Conservation (phyloP, 2,797 vertebrate species). For the Salmo trutta region DNA sequence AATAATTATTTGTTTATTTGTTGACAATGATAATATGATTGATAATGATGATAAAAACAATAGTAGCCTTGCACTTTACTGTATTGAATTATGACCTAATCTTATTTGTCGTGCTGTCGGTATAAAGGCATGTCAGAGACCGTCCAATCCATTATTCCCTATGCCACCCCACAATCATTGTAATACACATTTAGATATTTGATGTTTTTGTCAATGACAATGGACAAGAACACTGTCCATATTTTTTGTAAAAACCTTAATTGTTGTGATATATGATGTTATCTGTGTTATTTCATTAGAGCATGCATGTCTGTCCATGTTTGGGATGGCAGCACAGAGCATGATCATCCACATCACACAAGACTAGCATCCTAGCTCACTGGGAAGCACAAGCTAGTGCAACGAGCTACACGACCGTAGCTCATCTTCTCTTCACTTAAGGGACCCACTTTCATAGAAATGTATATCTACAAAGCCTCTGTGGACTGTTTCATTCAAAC, state of each 20-base stretch:
- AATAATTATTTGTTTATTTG: slow-evolving; percentile 45
- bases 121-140: slow-evolving; percentile 43
- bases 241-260: neutral
- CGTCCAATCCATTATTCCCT: slow-evolving; percentile 26
- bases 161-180: slow-evolving; percentile 3
- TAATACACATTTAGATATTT: neutral
- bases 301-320: neutral
- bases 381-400: slow-evolving; percentile 27
- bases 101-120: slow-evolving; percentile 63
- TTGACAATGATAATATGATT: slow-evolving; percentile 34
- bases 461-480: neutral
- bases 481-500: slow-evolving; percentile 5
- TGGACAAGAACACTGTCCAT: neutral
- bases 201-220: neutral
- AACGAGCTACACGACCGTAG: neutral
- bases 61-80: slow-evolving; percentile 74
- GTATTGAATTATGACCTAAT: slow-evolving; percentile 56
- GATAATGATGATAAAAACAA: slow-evolving; percentile 47
- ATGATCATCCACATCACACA: neutral
- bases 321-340: neutral
- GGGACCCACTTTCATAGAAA: neutral
- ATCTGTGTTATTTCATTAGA: neutral
- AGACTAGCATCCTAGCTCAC: slow-evolving; percentile 24
- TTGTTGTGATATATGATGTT: neutral
- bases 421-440: neutral